A percentile compares a stretch with the other conserved stretches of the same genome.
These are phyloP conservation scores for Amblyjoppa proteus DNA, from an alignment of 2,888 invertebrate genomes.

Conservation along the genomic window DNA sequence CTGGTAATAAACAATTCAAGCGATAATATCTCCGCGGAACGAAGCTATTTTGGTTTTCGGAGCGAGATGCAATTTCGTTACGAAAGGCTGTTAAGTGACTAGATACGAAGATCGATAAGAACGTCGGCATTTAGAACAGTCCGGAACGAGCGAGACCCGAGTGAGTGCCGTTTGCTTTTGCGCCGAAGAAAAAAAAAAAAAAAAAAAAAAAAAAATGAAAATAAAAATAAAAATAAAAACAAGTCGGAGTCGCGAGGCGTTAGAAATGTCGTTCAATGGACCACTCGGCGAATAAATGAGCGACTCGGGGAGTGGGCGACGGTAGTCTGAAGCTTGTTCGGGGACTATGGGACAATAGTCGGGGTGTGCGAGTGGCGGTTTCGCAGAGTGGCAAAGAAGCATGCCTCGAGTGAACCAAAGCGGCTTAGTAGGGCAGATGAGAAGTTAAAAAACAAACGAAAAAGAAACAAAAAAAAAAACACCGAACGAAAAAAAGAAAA, in stretches of 20 bases:
- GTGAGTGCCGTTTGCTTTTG: background rate
- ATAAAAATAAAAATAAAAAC: background rate
- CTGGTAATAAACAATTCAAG: background rate
- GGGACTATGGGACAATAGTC: slow-evolving; percentile 43
- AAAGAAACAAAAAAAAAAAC: slow-evolving; percentile 5
- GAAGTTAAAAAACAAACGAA: slow-evolving; percentile 11
- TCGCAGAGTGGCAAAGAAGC: slow-evolving; percentile 47
- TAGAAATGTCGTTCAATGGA: slow-evolving; percentile 43
- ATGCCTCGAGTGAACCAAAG: slow-evolving; percentile 11
- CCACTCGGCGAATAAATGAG: slow-evolving; percentile 32
- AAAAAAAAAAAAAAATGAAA: background rate
- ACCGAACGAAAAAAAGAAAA: background rate
- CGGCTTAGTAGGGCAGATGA: slow-evolving; percentile 20
- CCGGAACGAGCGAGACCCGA: background rate
- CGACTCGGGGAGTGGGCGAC: slow-evolving; percentile 22
- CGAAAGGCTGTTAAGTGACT: background rate
- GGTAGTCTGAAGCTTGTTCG: slow-evolving; percentile 29
- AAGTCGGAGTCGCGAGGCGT: slow-evolving; percentile 1
- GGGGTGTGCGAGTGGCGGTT: slow-evolving; percentile 26
- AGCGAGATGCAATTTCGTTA: background rate
- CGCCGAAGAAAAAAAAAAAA: background rate
- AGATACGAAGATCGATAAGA: background rate
- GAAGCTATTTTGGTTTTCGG: background rate
- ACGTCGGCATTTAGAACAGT: background rate
- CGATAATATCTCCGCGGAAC: too few relatives aligned